phyloP scores from a whole-genome alignment of 1,140 invertebrate species.

The Manduca sexta region DNA sequence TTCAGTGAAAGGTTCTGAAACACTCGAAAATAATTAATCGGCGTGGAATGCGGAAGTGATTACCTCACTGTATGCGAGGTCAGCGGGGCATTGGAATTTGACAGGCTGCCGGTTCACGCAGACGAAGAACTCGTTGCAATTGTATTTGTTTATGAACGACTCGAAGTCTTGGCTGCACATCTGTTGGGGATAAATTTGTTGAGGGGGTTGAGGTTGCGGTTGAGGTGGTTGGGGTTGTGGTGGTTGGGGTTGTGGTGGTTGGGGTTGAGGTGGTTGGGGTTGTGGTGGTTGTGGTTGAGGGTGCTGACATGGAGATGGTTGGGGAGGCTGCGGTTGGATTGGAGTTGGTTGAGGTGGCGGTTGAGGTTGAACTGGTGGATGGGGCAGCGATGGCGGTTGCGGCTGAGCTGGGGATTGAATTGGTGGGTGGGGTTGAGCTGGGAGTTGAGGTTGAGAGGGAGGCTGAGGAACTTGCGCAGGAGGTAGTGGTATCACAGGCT shows the following conservation, averaged over 20 bases:
- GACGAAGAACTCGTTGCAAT: conserved; percentile 80
- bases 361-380: conserved; percentile 1
- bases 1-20: conserved; percentile 1
- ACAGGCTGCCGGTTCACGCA: conserved; percentile 75
- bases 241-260: neutral
- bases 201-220: neutral
- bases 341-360: neutral
- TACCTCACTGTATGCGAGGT: conserved; percentile 78
- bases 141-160: conserved; percentile 74
- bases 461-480: too few relatives aligned
- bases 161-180: conserved; percentile 68
- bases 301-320: too few relatives aligned
- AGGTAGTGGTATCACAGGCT: too few relatives aligned
- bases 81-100: conserved; percentile 76
- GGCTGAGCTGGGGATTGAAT: neutral
- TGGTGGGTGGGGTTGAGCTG: neutral
- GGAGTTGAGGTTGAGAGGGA: too few relatives aligned
- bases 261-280: neutral
- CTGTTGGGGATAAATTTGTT: conserved; percentile 13
- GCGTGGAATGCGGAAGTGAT: conserved; percentile 20
- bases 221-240: neutral
- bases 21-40: neutral
- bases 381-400: neutral
- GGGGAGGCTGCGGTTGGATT: neutral
- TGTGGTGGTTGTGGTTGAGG: neutral